Percentiles rank a stretch among this genome's conserved stretches.
phyloP scores from a whole-genome alignment of 2,113 vertebrate genomes.

The Chitala chitala region DNA sequence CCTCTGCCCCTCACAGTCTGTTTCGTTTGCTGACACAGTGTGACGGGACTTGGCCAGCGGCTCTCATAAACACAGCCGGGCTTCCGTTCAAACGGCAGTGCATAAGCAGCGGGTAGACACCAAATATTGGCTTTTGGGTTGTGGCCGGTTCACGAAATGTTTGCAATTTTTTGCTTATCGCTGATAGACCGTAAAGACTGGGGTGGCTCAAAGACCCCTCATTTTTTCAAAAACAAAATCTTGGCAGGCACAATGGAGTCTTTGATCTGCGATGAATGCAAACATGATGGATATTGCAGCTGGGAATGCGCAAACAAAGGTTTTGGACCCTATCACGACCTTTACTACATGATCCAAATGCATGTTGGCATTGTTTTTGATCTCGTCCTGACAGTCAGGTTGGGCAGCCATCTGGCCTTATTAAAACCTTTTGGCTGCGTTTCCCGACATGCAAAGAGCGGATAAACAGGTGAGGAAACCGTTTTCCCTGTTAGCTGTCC shows the following conservation, averaged over 20 bases:
- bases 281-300: slow-evolving; percentile 5
- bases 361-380: background rate
- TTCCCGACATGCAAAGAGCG: background rate
- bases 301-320: background rate
- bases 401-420: background rate
- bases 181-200: background rate
- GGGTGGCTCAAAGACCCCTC: background rate
- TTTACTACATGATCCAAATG: background rate
- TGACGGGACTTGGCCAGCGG: slow-evolving; percentile 17
- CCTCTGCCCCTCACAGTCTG: slow-evolving; percentile 22
- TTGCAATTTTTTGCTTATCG: slow-evolving; percentile 6
- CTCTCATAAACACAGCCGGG: slow-evolving; percentile 1
- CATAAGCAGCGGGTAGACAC: background rate
- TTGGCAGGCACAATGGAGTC: background rate
- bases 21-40: slow-evolving; percentile 17
- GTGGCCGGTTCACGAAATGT: slow-evolving; percentile 10
- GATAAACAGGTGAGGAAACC: background rate
- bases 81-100: background rate
- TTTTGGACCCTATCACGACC: slow-evolving; percentile 4
- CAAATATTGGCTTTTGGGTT: background rate
- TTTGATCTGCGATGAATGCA: slow-evolving; percentile 5
- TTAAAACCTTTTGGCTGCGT: background rate
- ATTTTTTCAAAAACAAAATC: slow-evolving; percentile 11
- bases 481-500: background rate
- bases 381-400: background rate